Conservation (phyloP, 37 sponge, comb jelly and placozoan genomes). For the Geodia barretti region DNA sequence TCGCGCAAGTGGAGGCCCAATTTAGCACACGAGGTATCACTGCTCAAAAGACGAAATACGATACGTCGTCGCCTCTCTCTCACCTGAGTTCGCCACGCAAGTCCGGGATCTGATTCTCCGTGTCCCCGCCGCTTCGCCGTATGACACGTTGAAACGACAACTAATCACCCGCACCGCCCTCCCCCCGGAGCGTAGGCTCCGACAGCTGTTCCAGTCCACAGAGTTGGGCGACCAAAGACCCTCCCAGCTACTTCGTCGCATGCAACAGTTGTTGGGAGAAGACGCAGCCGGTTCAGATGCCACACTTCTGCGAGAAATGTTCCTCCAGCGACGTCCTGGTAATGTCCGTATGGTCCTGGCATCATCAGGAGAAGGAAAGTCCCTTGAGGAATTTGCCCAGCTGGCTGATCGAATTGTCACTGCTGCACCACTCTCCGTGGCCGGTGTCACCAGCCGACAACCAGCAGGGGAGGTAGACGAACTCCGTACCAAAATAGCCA, state of each 20-base stretch:
- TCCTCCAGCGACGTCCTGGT: slow-evolving; percentile 45
- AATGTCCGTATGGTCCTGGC: slow-evolving; percentile 62
- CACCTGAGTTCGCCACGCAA: slow-evolving; percentile 26
- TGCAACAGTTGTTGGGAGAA: slow-evolving; percentile 59
- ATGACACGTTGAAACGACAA: slow-evolving; percentile 35
- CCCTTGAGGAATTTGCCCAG: slow-evolving; percentile 37
- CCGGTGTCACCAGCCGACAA: slow-evolving; percentile 8
- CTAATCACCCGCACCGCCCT: slow-evolving; percentile 48
- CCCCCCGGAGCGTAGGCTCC: slow-evolving; percentile 22
- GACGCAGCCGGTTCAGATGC: background rate
- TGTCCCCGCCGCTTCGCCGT: slow-evolving; percentile 23
- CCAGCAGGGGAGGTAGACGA: too few species aligned
- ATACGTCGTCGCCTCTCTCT: slow-evolving; percentile 42
- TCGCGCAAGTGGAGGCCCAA: slow-evolving; percentile 62
- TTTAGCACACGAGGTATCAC: slow-evolving; percentile 28
- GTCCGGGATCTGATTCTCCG: slow-evolving; percentile 39
- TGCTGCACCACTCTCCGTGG: slow-evolving; percentile 34
- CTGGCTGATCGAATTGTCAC: slow-evolving; percentile 50
- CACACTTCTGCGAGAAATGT: slow-evolving; percentile 29
- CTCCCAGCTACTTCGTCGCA: slow-evolving; percentile 39
- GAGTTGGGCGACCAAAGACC: slow-evolving; percentile 54
- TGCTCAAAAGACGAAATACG: slow-evolving; percentile 23
- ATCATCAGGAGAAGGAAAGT: slow-evolving; percentile 4
- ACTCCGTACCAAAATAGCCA: slow-evolving; percentile 10
- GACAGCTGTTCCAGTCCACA: slow-evolving; percentile 9